Evolutionary conservation across 2,797 vertebrate species (phyloP), one percentile per base, ranked within the genome.

Genomic region (Chaunax sp.): DNA sequence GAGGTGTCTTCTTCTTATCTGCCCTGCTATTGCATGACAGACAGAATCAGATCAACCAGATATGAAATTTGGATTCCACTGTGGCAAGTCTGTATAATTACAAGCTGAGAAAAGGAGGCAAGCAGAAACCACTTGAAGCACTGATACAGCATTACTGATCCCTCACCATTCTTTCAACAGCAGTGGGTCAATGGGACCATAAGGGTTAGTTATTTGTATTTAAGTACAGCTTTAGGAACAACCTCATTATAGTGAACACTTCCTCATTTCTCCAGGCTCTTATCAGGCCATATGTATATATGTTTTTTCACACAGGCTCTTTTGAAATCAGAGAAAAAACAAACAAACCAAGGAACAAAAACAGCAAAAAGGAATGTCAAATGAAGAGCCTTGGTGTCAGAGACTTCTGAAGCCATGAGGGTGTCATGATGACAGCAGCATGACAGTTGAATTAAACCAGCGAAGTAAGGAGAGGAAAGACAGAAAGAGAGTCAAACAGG

Each of bases 141-240:
- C 37, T 60, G 68, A 80, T 54, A 66, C 54, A 53, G 49, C 20
- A 54, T 77, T 33, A 69, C 69, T 64, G 84, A 93, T 93, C 91
- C 89, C 90, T 94, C 93, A 82, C 92, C 85, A 76, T 67, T 81
- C 89, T 80, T 71, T 78, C 54, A 53, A 14, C 23, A 78, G 84
- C 87, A 91, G 58, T 16, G 55, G 92, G 88, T 94, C 93, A 95
- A 93, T 37, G 44, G 89, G 78, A 92, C 81, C 87, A 71, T 44
- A 41, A 30, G 60, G 37, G n/a, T 35, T 68, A 46, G 53, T 62
- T 40, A 59, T 68, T 37, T 58, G 38, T 22, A 52, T 50, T 64
- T 85, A 46, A 66, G 74, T 63, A 76, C 49, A 77, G 71, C 49
- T 59, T 57, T 12, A 44, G 64, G 51, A 65, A 67, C 22, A 57